Evolutionary conservation across 2,888 invertebrate species (phyloP), one percentile per base, ranked within the genome.

Genomic region (Altica lythri): DNA sequence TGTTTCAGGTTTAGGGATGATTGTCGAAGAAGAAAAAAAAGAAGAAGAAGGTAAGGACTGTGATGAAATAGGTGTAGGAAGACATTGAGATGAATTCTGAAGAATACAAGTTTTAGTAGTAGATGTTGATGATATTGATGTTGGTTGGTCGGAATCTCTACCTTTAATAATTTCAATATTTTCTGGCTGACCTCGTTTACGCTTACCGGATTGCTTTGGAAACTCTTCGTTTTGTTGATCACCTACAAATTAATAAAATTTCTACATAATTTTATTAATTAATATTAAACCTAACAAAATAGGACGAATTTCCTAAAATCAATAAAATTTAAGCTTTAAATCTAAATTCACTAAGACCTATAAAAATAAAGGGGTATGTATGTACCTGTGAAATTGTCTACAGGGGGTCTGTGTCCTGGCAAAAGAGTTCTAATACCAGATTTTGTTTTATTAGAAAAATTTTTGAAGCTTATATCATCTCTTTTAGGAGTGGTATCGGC

Each of bases 351-450:
- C 6, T 22, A 22, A 5, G 6, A 22, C 22, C 4, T 22, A 5
- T 22, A 5, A 22, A 22, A 6, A 22, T 22, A 22, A 27, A 27
- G 8, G n/a, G n/a, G n/a, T 12, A 22, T 9, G 32, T 9, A 14
- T 38, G 25, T 45, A 55, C 55, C 46, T 22, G 13, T 5, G 1
- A 46, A 27, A 13, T 10, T 14, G 2, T 40, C 54, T 5, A 37
- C 49, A 14, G 38, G 30, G 5, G 57, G 37, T 27, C 65, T 55
- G 2, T 61, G 53, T 13, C 81, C 78, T 2, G 81, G 80, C 22
- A 80, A 66, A 35, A 81, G 68, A 1, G 80, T 81, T 68, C 80
- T 81, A 30, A 81, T 79, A 12, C 81, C 81, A 2, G 72, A 72
- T 59, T 76, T 75, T 16, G 76, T 75, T 29, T 78, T 76, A 12